Base-by-base conservation (phyloP, 1,140 invertebrate species). In the Calosoma granatense region DNA sequence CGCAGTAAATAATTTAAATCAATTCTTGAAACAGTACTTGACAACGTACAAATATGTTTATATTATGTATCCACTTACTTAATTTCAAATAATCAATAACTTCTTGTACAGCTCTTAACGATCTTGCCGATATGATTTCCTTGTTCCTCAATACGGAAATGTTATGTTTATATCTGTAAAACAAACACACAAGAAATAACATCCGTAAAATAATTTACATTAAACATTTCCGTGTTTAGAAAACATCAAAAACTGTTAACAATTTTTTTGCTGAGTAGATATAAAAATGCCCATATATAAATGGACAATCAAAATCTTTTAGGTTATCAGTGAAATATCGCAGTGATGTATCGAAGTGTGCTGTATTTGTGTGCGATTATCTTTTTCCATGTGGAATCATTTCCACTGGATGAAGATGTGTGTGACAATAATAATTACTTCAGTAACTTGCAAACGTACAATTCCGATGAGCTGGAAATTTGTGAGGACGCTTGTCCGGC, bases 101-200 rank as follows among this genome's bases (percentile, higher is more conserved):
- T 12, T 20, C 21, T 22, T 57, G 39, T 14, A 62, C 61, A n/a
- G 56, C 54, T 12, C 15, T 17, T 41, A 62, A 36, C 15, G 61
- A 60, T 51, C 53, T 58, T 54, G 58, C 59, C 14, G 61, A 58
- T 11, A 62, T 60, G 14, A 58, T 54, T n/a, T 58, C 22, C 47
- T 47, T 54, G 4, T 54, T n/a, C 14, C 19, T 3, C 11, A 4
- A 53, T 23, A 12, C 6, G 20, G 20, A 53, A 21, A 53, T 51
- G 26, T 6, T 6, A 30, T 4, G 4, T 15, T 51, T 51, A 19
- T 51, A 51, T 51, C 47, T 51, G 6, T 1, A n/a, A n/a, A n/a
- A n/a, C n/a, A n/a, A n/a, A n/a, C n/a, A n/a, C n/a, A n/a, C n/a
- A 51, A 51, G 9, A 51, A 51, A 51, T 1, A 51, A 2, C 14